Evolutionary conservation across 2,888 invertebrate species (phyloP), one percentile per base, ranked within the genome.

Genomic region (Carpatolechia fugitivella): DNA sequence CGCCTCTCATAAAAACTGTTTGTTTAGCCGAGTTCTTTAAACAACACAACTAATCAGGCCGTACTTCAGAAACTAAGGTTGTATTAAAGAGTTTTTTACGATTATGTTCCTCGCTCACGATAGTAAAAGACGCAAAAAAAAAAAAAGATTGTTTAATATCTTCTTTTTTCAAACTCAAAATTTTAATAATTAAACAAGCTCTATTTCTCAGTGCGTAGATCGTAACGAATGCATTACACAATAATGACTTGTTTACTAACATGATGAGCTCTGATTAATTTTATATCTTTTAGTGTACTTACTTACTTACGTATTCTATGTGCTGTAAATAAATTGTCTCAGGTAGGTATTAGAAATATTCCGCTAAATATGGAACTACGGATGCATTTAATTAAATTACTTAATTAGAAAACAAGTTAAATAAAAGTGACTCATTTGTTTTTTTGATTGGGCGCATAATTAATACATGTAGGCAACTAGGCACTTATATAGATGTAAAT

Each of bases 251-350:
- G 44, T 44, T 44, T 44, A 44, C 29, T 0, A 44, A 24, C 4
- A 20, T 44, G 48, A 51, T 33, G 18, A 13, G 36, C 51, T 51
- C 33, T 29, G 44, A 44, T 44, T 29, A 24, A 20, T 44, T 44
- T 44, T 44, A 44, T n/a, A 48, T 33, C 48, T 20, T 53, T 35
- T 29, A 14, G 30, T 46, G 18, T n/a, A 13, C 10, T 13, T 40
- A 40, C 6, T 18, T n/a, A 13, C 10, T 13, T 40, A 40, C 6
- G 18, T 14, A 41, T 41, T 18, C 24, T 41, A 11, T 41, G 18
- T 41, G 18, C 40, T 18, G 40, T 14, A 18, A 10, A 14, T 36
- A 36, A 14, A n/a, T n/a, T n/a, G 3, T 35, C 10, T 35, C 14
- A 36, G 6, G 14, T 36, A 6, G 13, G 10, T 36, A 14, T 13